A percentile compares a stretch with the other conserved stretches of the same genome.
Conservation (phyloP, 1,140 invertebrate genomes). For the Grapholita molesta region DNA sequence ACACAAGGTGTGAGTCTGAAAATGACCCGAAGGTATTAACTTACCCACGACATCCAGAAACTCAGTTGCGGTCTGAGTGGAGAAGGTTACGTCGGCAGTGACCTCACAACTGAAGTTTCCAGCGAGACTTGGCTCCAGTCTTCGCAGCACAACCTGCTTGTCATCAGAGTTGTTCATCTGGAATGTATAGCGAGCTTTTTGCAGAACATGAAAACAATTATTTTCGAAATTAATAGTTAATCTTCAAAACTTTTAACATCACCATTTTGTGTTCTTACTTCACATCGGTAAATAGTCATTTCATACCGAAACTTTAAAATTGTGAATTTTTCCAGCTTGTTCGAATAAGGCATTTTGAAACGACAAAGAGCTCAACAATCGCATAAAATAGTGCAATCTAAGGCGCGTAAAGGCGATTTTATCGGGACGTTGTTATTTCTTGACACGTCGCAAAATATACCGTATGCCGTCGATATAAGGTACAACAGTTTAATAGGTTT, state of each 20-base stretch:
- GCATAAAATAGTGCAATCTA: background rate
- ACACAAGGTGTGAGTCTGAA: no score
- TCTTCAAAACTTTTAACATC: no score
- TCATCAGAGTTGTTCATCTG: conserved; percentile 86
- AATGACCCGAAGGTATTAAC: conserved; percentile 30
- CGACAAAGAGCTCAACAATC: conserved; percentile 8
- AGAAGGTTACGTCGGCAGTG: conserved; percentile 87
- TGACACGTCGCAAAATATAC: background rate
- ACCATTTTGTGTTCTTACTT: no score
- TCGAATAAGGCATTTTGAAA: background rate
- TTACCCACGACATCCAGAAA: conserved; percentile 87
- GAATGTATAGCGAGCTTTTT: conserved; percentile 40
- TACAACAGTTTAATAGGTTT: background rate
- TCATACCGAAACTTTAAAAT: background rate
- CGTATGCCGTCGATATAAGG: background rate
- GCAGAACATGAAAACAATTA: background rate
- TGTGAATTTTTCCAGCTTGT: background rate
- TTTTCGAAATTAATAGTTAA: no score
- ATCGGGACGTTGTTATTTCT: background rate
- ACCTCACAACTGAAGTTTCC: conserved; percentile 94
- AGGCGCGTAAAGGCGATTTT: background rate
- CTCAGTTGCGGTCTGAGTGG: conserved; percentile 81
- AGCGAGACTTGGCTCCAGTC: conserved; percentile 85
- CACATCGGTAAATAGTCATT: background rate
- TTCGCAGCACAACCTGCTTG: conserved; percentile 84